Base-by-base conservation (phyloP, 2,888 invertebrate species). In the Andrena marginata region DNA sequence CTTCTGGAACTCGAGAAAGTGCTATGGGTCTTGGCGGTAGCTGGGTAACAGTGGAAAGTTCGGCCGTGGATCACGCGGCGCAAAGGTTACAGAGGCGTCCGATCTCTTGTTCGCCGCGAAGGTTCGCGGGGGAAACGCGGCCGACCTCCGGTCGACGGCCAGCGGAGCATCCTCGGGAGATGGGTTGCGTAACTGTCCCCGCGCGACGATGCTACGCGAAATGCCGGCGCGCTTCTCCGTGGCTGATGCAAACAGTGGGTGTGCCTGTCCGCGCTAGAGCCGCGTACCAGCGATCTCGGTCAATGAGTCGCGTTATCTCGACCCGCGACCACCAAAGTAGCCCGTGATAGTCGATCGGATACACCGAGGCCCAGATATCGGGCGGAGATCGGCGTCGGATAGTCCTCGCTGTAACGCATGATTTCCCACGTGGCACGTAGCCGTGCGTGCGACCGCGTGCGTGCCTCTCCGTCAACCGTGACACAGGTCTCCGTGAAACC, bases 361-460 rank as follows among this genome's bases (percentile, higher is more conserved):
- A 42, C 42, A 42, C 13, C 16, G 4, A 16, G 6, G 51, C 2
- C 20, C 10, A 20, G 64, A 64, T 60, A 23, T 10, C 49, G 6
- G 59, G 13, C 31, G 42, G 42, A 48, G 63, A 65, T 71, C 73
- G 63, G 29, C 64, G 68, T 68, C 49, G 64, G 71, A 80, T 84
- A 80, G 75, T 73, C 75, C 69, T 63, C 69, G 54, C 16, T 54
- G 85, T 80, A 85, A 85, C 85, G 79, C 76, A 74, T 87, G 82
- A 85, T 87, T 89, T 82, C 87, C 84, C 89, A 87, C 88, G 89
- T 88, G 88, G 87, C 84, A 56, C 62, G 63, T 48, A 63, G 54
- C 56, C 29, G 26, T 74, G 54, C 67, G 73, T 63, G 62, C 23
- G 48, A 5, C 7, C 48, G 60, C 26, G 65, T 76, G 81, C 82